Percentiles rank a stretch among this genome's conserved stretches.
Conservation (phyloP, 2,113 vertebrate genomes). For the Laticauda laticaudata region DNA sequence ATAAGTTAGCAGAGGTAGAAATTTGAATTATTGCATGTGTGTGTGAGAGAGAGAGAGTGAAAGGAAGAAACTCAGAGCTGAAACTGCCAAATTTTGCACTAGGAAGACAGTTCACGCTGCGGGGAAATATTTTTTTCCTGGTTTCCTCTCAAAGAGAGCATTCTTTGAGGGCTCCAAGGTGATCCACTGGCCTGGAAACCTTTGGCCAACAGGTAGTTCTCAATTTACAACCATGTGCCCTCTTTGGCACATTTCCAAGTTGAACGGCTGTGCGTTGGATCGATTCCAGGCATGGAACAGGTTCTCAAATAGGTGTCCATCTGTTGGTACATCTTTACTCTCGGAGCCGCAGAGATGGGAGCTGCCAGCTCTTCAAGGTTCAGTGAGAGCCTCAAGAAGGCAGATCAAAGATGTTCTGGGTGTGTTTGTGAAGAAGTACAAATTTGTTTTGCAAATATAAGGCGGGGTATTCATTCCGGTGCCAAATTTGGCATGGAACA, state of each 20-base stretch:
- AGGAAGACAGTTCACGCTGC: no score
- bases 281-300: background rate
- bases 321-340: background rate
- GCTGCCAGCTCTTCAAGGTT: background rate
- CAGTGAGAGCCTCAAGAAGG: background rate
- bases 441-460: slow-evolving; percentile 23
- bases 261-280: background rate
- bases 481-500: background rate
- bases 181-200: no score
- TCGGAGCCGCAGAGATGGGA: background rate
- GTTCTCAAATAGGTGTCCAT: background rate
- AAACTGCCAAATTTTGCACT: no score
- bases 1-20: no score
- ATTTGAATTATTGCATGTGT: no score
- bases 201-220: no score
- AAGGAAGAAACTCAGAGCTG: no score
- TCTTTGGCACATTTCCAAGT: background rate
- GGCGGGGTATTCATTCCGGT: background rate
- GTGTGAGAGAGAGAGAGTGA: no score
- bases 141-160: no score
- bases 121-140: no score
- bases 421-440: background rate
- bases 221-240: background rate
- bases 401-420: background rate
- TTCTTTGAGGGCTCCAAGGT: no score